A percentile compares a stretch with the other conserved stretches of the same genome.
Conservation (phyloP, 2,888 invertebrate genomes). For the Euclidia mi region DNA sequence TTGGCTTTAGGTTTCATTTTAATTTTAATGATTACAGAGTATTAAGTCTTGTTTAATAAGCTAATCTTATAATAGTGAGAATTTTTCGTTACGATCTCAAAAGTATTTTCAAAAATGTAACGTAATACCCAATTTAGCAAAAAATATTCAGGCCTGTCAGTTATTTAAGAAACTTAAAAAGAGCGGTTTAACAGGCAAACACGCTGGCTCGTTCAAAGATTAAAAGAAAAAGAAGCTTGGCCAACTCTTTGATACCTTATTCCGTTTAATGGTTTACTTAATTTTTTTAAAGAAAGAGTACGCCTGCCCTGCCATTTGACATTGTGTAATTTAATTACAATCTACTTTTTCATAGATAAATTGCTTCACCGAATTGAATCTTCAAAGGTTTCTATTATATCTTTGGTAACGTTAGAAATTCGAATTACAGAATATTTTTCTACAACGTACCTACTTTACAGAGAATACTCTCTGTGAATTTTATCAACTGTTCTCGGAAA, state of each 20-base stretch:
- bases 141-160: conserved; percentile 4
- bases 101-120: background rate
- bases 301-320: conserved; percentile 34
- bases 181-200: conserved; percentile 34
- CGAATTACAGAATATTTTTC: conserved; percentile 11
- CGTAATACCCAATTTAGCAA: background rate
- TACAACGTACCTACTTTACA: conserved; percentile 7
- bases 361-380: conserved; percentile 28
- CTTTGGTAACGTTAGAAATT: conserved; percentile 19
- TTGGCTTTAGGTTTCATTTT: no score
- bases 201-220: conserved; percentile 31
- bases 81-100: background rate
- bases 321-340: conserved; percentile 49
- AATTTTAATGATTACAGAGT: no score
- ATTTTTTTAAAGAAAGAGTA: conserved; percentile 34
- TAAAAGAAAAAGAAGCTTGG: conserved; percentile 38
- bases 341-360: conserved; percentile 37
- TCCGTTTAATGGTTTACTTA: conserved; percentile 35
- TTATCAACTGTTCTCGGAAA: conserved; percentile 21
- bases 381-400: conserved; percentile 34
- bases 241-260: conserved; percentile 51
- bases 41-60: no score
- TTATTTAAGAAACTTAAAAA: conserved; percentile 24
- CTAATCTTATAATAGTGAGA: no score
- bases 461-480: background rate